Evolutionary conservation across 1,140 invertebrate species (phyloP).

Genomic region (Cydia pomonella): DNA sequence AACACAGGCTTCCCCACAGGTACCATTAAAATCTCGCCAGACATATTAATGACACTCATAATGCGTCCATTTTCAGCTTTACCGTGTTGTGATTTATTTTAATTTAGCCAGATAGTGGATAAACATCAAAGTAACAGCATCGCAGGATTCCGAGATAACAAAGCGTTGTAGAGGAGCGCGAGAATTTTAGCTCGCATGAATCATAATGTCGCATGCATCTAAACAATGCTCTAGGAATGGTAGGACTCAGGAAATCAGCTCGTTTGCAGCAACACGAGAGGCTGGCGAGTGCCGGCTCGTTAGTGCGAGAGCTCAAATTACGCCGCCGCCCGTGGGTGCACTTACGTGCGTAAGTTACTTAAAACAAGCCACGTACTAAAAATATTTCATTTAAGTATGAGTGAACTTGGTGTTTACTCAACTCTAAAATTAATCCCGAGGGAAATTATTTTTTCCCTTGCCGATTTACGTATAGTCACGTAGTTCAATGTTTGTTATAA

Average conservation of each 20-base stretch:
- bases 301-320: slow-evolving; percentile 73
- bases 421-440: slow-evolving; percentile 4
- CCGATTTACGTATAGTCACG: neutral
- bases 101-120: slow-evolving; percentile 3
- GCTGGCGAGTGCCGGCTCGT: slow-evolving; percentile 66
- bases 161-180: slow-evolving; percentile 5
- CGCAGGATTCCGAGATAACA: slow-evolving; percentile 11
- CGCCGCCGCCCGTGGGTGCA: slow-evolving; percentile 58
- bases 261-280: slow-evolving; percentile 59
- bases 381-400: slow-evolving; percentile 34
- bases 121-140: slow-evolving; percentile 3
- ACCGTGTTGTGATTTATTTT: slow-evolving; percentile 15
- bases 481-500: slow-evolving; percentile 1
- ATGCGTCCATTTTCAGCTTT: neutral
- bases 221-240: slow-evolving; percentile 62
- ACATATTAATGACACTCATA: neutral
- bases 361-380: slow-evolving; percentile 42
- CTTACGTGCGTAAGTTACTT: slow-evolving; percentile 61
- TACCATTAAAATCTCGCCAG: neutral
- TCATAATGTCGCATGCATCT: slow-evolving; percentile 23
- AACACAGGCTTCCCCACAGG: neutral
- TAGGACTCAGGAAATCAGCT: slow-evolving; percentile 69
- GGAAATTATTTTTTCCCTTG: slow-evolving; percentile 8
- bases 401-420: slow-evolving; percentile 26
- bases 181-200: slow-evolving; percentile 12